Evolutionary conservation across 92 coral and sea anemone species (phyloP), one percentile per base, ranked within the genome.

Genomic region (Actinostola sp.): DNA sequence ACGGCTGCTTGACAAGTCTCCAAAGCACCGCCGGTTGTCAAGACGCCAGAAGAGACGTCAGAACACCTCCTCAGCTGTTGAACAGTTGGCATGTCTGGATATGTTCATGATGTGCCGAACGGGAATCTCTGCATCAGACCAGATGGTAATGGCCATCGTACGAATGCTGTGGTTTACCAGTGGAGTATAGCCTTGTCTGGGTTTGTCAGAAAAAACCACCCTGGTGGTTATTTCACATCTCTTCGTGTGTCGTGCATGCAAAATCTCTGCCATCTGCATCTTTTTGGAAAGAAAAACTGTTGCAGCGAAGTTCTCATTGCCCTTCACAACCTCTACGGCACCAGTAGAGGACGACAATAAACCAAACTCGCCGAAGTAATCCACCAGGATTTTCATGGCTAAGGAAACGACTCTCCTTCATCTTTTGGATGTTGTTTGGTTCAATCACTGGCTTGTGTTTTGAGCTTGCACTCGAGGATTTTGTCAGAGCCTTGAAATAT

Each of bases 311-410:
- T 16, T 0, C 28, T 10, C 82, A 2, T 55, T 77, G 82, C 29
- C 88, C 69, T 43, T n/a, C n/a, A n/a, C n/a, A n/a, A n/a, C n/a
- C n/a, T n/a, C n/a, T n/a, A n/a, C n/a, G n/a, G n/a, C n/a, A 82
- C 88, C 83, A 82, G 75, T 26, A 82, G 12, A 82, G 49, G 15
- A 69, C 32, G 0, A 50, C 33, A 16, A 34, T 68, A 49, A 85
- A 84, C 84, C 81, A 84, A n/a, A 71, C 89, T n/a, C 71, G 80
- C 34, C 79, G 54, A 23, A 71, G 77, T 42, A 84, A 65, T 0
- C 84, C 75, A 36, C 4, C 6, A 4, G 4, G 42, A 11, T 36
- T 36, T 4, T 11, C 11, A 11, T 36, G n/a, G n/a, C n/a, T n/a
- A 36, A 67, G 34, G 30, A 75, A 75, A 0, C 62, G 81, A 15